These are phyloP conservation scores for Epizoanthus stellaris DNA, from an alignment of 92 coral and sea anemone genomes.

Conservation along the genomic window DNA sequence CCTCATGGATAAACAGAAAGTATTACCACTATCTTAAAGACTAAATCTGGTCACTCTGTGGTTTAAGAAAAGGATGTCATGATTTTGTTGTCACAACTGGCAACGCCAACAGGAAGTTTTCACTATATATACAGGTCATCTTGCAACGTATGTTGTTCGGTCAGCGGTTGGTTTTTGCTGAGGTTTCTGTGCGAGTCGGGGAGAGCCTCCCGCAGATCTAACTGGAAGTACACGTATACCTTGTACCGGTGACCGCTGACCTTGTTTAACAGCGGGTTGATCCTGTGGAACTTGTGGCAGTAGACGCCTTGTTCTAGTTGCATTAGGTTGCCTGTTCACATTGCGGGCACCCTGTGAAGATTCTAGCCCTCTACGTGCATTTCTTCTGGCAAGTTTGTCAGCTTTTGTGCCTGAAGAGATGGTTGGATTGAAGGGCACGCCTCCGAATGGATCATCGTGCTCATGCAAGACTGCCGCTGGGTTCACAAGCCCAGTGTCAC, in stretches of 20 bases:
- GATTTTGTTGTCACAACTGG: too few relatives aligned
- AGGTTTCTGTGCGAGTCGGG: conserved; percentile 11
- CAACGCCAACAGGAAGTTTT: background rate
- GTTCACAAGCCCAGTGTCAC: conserved; percentile 63
- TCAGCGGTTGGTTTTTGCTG: conserved; percentile 1
- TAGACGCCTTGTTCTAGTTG: conserved; percentile 20
- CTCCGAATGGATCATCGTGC: conserved; percentile 80
- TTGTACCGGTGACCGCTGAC: conserved; percentile 29
- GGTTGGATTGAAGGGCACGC: conserved; percentile 76
- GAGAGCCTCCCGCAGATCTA: conserved; percentile 19
- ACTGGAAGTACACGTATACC: conserved; percentile 23
- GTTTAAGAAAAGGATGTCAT: too few relatives aligned
- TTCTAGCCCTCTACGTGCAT: conserved; percentile 49
- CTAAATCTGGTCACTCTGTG: too few relatives aligned
- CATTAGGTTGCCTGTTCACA: background rate
- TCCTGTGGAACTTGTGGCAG: conserved; percentile 33
- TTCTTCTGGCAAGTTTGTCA: conserved; percentile 50
- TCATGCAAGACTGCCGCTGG: conserved; percentile 72
- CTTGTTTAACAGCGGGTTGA: conserved; percentile 10
- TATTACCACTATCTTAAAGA: too few relatives aligned
- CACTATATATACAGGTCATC: background rate
- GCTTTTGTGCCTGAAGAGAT: conserved; percentile 39
- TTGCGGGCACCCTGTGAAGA: conserved; percentile 1
- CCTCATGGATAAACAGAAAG: too few relatives aligned
- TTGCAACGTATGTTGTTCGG: conserved; percentile 18